Base-by-base conservation (phyloP, 2,888 invertebrate genomes). In the Stictocephala bisonia region DNA sequence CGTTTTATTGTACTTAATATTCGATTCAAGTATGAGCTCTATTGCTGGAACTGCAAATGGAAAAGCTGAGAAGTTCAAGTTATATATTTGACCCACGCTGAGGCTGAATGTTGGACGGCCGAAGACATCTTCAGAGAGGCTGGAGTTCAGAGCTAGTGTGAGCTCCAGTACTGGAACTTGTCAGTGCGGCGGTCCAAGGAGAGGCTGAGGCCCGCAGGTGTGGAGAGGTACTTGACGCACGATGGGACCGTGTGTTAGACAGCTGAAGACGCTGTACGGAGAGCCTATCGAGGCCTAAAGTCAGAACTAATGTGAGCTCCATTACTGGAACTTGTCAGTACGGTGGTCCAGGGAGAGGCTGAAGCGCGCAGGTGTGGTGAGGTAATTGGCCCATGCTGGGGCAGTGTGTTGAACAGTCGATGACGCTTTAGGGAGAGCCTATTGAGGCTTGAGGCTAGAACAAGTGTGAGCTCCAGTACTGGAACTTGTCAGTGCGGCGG, bases 251-350 rank as follows among this genome's bases (percentile, higher is more conserved):
- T 15, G 15, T 70, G 74, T 74, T 76, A 73, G 74, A 77, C 72
- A 72, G 75, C 60, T 20, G 75, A 75, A 13, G 76, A 76, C 66
- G 84, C 84, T 82, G 81, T 60, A 84, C 79, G 75, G 84, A 84
- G 20, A 80, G 77, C 41, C 78, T 79, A 41, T 84, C 83, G 78
- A 85, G 82, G 77, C 85, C 85, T 81, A 85, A 84, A 80, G 85
- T 85, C n/a, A n/a, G n/a, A n/a, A n/a, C 29, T 56, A 56, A 6
- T 29, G 56, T 4, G 56, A 29, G 29, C 29, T 56, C 26, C 26
- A 56, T 27, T 56, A 56, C 15, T 27, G 29, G 51, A 51, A 51
- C 4, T 27, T 3, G 6, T 56, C 56, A 6, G 26, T n/a, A n/a
- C n/a, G 2, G 56, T 24, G 56, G 27, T 56, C 56, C n/a, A 56